A percentile compares a stretch with the other conserved stretches of the same genome.
Evolutionary conservation across 2,797 vertebrate species (phyloP).

Genomic region (Lutjanus argentimaculatus): DNA sequence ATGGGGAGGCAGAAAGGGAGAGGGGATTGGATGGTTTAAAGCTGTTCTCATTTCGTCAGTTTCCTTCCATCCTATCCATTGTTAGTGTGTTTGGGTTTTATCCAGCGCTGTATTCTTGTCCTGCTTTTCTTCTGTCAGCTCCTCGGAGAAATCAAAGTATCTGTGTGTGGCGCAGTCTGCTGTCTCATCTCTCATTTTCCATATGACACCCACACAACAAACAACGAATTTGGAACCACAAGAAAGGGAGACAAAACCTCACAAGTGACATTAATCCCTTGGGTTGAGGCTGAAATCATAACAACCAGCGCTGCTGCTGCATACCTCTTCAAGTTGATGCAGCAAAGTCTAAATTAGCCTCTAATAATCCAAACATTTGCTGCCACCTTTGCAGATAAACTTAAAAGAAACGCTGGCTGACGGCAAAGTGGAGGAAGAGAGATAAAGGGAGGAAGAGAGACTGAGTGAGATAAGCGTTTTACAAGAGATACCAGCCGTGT

Average conservation of each 20-base stretch:
- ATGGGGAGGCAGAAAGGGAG: constrained; percentile 20
- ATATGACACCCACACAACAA: constrained; percentile 31
- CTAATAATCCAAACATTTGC: constrained; percentile 50
- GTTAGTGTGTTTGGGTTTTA: constrained; percentile 52
- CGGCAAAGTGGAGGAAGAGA: constrained; percentile 37
- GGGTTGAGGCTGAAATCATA: constrained; percentile 41
- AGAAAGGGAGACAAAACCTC: constrained; percentile 38
- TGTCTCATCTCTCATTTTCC: constrained; percentile 38
- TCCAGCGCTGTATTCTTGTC: constrained; percentile 35
- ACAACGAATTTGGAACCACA: constrained; percentile 24
- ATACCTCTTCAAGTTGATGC: constrained; percentile 37
- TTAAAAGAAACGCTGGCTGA: constrained; percentile 47
- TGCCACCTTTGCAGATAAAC: constrained; percentile 56
- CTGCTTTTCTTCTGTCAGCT: constrained; percentile 53
- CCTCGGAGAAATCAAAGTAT: constrained; percentile 43
- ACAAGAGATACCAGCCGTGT: constrained; percentile 24
- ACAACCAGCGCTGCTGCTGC: constrained; percentile 9
- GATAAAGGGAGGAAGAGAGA: constrained; percentile 39
- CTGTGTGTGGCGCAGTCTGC: constrained; percentile 10
- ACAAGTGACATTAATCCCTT: constrained; percentile 53
- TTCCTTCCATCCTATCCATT: constrained; percentile 32
- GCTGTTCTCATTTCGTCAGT: constrained; percentile 56
- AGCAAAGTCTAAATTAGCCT: constrained; percentile 45
- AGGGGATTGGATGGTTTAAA: constrained; percentile 51
- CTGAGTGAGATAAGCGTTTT: constrained; percentile 26